Percentiles rank a stretch among this genome's conserved stretches.
Conservation (phyloP, 2,888 invertebrate species). For the Thelaira solivaga region DNA sequence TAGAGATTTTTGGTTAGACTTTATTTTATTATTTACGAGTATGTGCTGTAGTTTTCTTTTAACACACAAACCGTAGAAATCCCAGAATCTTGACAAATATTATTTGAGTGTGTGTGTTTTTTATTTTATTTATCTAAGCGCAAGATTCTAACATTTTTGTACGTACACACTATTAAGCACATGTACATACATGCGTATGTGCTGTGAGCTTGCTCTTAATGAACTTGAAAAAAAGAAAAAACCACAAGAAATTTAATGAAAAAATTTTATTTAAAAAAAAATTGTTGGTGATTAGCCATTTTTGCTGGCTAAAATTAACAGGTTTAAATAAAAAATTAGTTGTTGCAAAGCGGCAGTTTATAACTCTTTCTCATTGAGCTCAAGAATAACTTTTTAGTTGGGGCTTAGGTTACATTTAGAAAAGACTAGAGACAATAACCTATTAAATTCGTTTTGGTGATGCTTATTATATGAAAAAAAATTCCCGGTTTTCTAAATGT, state of each 20-base stretch:
- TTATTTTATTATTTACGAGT: constrained; percentile 49
- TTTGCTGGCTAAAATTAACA: too few relatives aligned
- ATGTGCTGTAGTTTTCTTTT: constrained; percentile 20
- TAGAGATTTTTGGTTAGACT: constrained; percentile 17
- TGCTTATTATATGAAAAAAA: too few relatives aligned
- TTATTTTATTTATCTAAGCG: constrained; percentile 59
- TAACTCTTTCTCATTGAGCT: too few relatives aligned
- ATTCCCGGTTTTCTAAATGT: too few relatives aligned
- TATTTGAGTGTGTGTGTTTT: too few relatives aligned
- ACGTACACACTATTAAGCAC: constrained; percentile 41
- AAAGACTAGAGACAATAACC: too few relatives aligned
- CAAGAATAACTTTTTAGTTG: too few relatives aligned
- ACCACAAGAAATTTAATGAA: neutral
- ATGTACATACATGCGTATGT: constrained; percentile 7
- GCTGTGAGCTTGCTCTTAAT: constrained; percentile 39
- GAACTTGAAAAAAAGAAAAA: constrained; percentile 32
- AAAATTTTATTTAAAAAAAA: neutral
- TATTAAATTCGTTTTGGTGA: too few relatives aligned
- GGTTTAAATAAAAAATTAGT: too few relatives aligned
- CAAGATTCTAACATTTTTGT: constrained; percentile 65
- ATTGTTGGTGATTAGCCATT: too few relatives aligned
- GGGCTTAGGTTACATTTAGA: too few relatives aligned
- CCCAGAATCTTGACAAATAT: neutral
- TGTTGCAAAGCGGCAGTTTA: too few relatives aligned
- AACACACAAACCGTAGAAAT: neutral